These are phyloP conservation scores for Pollimyrus isidori DNA, from an alignment of 2,113 vertebrate species.

Conservation along the genomic window DNA sequence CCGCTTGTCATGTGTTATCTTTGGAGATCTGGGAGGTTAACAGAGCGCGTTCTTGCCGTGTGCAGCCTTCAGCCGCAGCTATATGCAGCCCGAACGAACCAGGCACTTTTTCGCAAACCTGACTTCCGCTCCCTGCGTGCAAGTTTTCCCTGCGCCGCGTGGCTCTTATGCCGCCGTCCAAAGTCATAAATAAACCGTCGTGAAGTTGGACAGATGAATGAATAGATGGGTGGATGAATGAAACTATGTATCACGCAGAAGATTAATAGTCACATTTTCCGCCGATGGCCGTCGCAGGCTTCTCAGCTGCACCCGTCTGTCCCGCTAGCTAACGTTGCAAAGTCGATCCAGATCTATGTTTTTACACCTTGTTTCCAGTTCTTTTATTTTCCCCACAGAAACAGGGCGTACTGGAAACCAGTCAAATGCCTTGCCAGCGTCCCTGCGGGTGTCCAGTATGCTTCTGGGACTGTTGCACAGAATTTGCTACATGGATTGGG, in stretches of 20 bases:
- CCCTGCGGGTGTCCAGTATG: neutral
- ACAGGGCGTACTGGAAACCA: neutral
- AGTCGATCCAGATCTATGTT: neutral
- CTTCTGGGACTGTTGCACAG: neutral
- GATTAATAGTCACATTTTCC: neutral
- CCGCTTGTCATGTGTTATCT: neutral
- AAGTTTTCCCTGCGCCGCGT: neutral
- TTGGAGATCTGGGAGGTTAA: neutral
- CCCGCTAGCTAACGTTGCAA: neutral
- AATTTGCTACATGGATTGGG: neutral
- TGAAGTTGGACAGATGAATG: neutral
- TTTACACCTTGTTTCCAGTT: neutral
- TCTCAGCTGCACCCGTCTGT: neutral
- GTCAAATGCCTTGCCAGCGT: neutral
- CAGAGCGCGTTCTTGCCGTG: neutral
- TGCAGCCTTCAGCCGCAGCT: neutral
- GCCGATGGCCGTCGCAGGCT: neutral
- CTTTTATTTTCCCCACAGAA: neutral
- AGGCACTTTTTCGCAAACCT: neutral
- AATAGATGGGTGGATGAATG: neutral
- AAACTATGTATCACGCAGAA: neutral
- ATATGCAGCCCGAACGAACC: neutral
- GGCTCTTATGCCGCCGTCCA: neutral
- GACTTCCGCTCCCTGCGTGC: neutral
- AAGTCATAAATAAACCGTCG: neutral